Base-by-base conservation (phyloP, 2,797 vertebrate genomes). In the Spea hammondii region DNA sequence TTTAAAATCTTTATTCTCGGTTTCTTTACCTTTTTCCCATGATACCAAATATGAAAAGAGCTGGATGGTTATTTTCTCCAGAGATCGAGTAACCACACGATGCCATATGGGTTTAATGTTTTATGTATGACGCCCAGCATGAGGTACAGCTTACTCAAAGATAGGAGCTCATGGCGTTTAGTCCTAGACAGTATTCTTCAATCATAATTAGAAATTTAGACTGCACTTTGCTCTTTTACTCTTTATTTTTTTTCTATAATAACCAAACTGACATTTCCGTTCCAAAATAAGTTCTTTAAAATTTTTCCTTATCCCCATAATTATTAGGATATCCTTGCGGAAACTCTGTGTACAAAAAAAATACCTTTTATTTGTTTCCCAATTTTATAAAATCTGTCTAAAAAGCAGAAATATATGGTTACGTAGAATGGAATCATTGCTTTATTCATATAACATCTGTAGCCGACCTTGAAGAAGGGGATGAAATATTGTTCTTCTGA, bases 41-140 rank as follows among this genome's bases (percentile, higher is more conserved):
- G 80, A 76, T 84, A 87, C 88, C 85, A 85, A 87, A 85, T 87
- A 89, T 87, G 89, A 88, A 89, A 84, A 84, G 84, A 88, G 83
- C 85, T 87, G 82, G 80, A 76, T 85, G 85, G 86, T 86, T 84
- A 83, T 80, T 86, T 73, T 68, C 89, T 86, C 89, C 76, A 79
- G 88, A 85, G 84, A 86, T 84, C 84, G 85, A 75, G 90, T 84
- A 89, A 89, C 90, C 90, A 91, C 90, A 89, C 87, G 89, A 76
- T 87, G 89, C 92, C 94, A 95, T 95, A 94, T 95, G 95, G 92
- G 92, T 92, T 92, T 94, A 94, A 97, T 97, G 94, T 93, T 95
- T 97, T 93, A 96, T 97, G 92, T 92, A 97, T 95, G 86, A 90
- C 88, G 85, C 86, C 51, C 86, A 83, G 80, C 50, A n/a, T 83